These are phyloP conservation scores for Scaptomyza pallida DNA, from an alignment of 1,140 invertebrate species.

Conservation along the genomic window DNA sequence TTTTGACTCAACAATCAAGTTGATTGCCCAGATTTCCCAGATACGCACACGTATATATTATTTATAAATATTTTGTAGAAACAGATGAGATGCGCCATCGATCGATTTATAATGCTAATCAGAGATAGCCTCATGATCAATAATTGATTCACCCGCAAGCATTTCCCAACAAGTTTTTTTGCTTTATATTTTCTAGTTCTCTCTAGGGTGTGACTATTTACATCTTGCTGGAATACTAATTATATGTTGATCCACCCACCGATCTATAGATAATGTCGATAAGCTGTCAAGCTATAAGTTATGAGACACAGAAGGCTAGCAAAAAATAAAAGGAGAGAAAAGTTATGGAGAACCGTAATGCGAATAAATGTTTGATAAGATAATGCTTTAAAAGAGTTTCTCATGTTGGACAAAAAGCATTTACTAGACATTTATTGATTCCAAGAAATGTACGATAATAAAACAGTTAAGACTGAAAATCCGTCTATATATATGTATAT, in stretches of 20 bases:
- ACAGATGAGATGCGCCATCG: slow-evolving; percentile 34
- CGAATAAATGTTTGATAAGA: slow-evolving; percentile 36
- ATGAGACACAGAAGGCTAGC: too few relatives aligned
- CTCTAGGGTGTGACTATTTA: slow-evolving; percentile 3
- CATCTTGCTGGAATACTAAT: neutral
- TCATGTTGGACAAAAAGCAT: slow-evolving; percentile 38
- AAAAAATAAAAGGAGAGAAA: neutral
- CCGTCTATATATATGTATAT: too few relatives aligned
- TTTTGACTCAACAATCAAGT: slow-evolving; percentile 35
- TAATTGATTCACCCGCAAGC: neutral
- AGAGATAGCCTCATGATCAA: slow-evolving; percentile 2
- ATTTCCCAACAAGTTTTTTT: slow-evolving; percentile 2
- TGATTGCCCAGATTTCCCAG: slow-evolving; percentile 11
- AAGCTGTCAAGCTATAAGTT: slow-evolving; percentile 14
- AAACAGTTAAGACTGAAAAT: too few relatives aligned
- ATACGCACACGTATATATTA: neutral
- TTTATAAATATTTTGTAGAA: slow-evolving; percentile 7
- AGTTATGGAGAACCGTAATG: neutral
- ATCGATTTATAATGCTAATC: slow-evolving; percentile 39
- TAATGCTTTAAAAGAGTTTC: slow-evolving; percentile 24
- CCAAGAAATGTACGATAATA: slow-evolving; percentile 34
- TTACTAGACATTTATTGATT: slow-evolving; percentile 37
- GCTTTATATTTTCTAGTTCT: neutral
- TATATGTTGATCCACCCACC: neutral
- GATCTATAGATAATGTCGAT: slow-evolving; percentile 17